A percentile compares a stretch with the other conserved stretches of the same genome.
These are phyloP conservation scores for Bombus superbus DNA, from an alignment of 1,140 invertebrate genomes.

Conservation along the genomic window DNA sequence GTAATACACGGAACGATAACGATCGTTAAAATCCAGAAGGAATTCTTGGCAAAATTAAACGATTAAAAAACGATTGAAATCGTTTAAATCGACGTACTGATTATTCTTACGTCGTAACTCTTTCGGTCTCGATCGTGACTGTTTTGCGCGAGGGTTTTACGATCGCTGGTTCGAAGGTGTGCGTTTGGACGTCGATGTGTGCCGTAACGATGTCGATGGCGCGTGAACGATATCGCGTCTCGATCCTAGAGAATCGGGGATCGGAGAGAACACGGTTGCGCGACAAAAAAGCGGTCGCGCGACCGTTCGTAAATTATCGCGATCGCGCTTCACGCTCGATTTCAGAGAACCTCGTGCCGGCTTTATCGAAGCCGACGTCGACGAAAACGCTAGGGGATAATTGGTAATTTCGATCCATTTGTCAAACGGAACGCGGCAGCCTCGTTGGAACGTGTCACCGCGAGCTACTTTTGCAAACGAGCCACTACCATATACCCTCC, in stretches of 20 bases:
- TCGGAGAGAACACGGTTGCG: not conserved
- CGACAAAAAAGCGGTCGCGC: not conserved
- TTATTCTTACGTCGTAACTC: no score
- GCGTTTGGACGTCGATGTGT: no score
- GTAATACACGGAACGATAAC: no score
- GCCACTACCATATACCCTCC: not conserved
- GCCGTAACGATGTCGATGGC: not conserved
- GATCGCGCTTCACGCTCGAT: conserved; percentile 17
- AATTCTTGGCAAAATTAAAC: no score
- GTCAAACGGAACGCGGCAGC: conserved; percentile 7
- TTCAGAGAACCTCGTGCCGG: not conserved
- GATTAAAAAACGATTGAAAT: no score
- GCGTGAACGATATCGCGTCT: conserved; percentile 31
- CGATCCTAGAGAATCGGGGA: not conserved
- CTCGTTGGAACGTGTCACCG: conserved; percentile 10
- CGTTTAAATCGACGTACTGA: no score
- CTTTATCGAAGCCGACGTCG: conserved; percentile 6
- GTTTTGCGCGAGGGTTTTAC: no score
- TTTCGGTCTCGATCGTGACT: no score
- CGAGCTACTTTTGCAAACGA: conserved; percentile 33
- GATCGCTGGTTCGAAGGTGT: no score
- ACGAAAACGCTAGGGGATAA: conserved; percentile 12
- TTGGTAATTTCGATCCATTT: conserved; percentile 46
- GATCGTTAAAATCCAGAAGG: no score
- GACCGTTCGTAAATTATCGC: not conserved